Base-by-base conservation (phyloP, 2,888 invertebrate species). In the Eucriotettix oculatus region DNA sequence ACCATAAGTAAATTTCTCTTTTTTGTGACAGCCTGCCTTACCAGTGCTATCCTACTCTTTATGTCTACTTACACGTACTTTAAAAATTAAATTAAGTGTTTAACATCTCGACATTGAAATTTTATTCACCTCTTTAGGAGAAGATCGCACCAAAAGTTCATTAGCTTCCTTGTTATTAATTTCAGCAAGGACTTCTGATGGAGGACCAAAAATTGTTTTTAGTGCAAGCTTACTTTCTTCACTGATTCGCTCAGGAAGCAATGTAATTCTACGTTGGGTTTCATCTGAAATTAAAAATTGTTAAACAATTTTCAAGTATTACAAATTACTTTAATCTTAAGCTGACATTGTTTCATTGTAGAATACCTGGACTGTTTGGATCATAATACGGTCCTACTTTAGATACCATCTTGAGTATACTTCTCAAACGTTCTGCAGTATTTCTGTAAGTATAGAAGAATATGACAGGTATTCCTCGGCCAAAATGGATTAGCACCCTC, bases 401-500 rank as follows among this genome's bases (percentile, higher is more conserved):
- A 67, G 82, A 79, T 57, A 75, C 75, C 86, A 93, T 87, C 58
- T 85, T 83, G 52, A 93, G 75, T 42, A 77, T 73, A 66, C 81
- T 80, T 59, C 91, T 77, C 59, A 93, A 82, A 66, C 80, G 81
- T 41, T 75, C 75, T 16, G 86, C 90, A 70, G 84, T 84, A 55
- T 75, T 78, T 59, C 82, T 81, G 66, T 83, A 80, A 16, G 87
- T 83, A 68, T 89, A 89, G 66, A 92, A 78, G 73, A 92, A 91
- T 65, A 94, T 75, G 1, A 91, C 85, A 10, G 89, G 87, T 71
- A 88, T 75, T 1, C 79, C 74, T 72, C 84, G 86, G 7, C 85
- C 84, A 75, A 90, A 88, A 75, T 89, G 86, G 56, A 84, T 84
- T 66, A 89, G 75, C 64, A 90, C 81, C 75, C 84, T 84, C 1